These are phyloP conservation scores for Gadus macrocephalus DNA, from an alignment of 2,113 vertebrate genomes.

Conservation along the genomic window DNA sequence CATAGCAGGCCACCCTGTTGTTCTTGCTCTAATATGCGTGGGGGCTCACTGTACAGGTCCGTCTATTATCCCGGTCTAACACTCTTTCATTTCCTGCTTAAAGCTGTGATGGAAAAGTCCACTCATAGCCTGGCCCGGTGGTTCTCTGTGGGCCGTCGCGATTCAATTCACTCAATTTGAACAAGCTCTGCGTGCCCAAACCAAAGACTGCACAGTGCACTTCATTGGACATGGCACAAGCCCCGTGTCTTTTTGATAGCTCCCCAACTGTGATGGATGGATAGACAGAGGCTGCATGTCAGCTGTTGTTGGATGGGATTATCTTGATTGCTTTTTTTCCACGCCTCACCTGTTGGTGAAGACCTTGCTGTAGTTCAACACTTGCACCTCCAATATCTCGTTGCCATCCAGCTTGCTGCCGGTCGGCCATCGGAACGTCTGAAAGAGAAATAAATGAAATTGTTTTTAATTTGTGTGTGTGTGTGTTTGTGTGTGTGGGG, in stretches of 20 bases:
- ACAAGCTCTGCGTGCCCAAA: constrained; percentile 1
- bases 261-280: constrained; percentile 16
- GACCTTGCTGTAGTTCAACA: constrained; percentile 97
- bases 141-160: background rate
- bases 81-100: too few species aligned
- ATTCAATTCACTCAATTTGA: background rate
- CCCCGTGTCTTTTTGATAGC: constrained; percentile 13
- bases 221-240: constrained; percentile 37
- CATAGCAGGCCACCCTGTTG: background rate
- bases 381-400: constrained; percentile 91
- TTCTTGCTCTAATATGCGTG: background rate
- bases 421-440: constrained; percentile 92
- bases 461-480: too few species aligned
- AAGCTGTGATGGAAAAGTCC: too few species aligned
- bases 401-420: constrained; percentile 82
- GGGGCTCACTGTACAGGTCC: background rate
- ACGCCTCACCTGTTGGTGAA: constrained; percentile 89
- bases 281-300: constrained; percentile 7
- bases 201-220: constrained; percentile 28
- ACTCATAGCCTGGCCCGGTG: background rate
- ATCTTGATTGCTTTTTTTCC: too few species aligned
- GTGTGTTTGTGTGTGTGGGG: too few species aligned
- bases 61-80: background rate
- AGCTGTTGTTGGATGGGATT: constrained; percentile 6
- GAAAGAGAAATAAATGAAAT: constrained; percentile 21